phyloP scores from a whole-genome alignment of 2,113 vertebrate genomes.

The Rhinoderma darwinii region DNA sequence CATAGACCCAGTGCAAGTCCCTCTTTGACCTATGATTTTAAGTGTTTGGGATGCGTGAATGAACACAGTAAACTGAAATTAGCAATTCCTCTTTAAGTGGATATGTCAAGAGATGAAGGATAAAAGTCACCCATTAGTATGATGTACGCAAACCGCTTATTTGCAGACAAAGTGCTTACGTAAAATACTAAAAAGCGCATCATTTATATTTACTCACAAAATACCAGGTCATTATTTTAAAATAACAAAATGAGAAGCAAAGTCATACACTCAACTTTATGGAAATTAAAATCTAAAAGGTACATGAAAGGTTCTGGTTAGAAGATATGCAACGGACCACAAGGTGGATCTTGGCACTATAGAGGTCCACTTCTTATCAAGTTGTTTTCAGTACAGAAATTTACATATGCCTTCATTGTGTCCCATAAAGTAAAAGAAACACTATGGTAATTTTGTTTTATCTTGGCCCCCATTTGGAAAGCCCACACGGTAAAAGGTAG shows the following conservation, averaged over 20 bases:
- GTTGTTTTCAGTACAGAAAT: no score
- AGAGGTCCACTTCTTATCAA: no score
- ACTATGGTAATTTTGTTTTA: no score
- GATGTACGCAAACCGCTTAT: not conserved
- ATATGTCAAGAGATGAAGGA: constrained; percentile 12
- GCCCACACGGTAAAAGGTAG: no score
- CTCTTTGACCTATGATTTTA: constrained; percentile 16
- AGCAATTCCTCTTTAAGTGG: constrained; percentile 22
- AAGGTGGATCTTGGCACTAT: no score
- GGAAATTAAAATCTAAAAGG: no score
- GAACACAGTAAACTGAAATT: constrained; percentile 30
- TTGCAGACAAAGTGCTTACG: not conserved
- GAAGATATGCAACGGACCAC: no score
- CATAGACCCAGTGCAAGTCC: not conserved
- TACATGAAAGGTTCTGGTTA: no score
- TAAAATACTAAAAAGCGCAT: not conserved
- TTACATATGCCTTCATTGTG: no score
- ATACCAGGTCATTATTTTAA: not conserved
- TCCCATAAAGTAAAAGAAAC: no score
- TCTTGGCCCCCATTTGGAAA: no score
- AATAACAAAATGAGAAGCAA: not conserved
- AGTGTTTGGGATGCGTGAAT: constrained; percentile 6
- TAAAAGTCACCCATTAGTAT: constrained; percentile 18
- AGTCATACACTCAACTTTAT: not conserved
- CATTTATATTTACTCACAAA: not conserved